Evolutionary conservation across 2,113 vertebrate species (phyloP), one percentile per base, ranked within the genome.

Genomic region (Tyrannus savana): DNA sequence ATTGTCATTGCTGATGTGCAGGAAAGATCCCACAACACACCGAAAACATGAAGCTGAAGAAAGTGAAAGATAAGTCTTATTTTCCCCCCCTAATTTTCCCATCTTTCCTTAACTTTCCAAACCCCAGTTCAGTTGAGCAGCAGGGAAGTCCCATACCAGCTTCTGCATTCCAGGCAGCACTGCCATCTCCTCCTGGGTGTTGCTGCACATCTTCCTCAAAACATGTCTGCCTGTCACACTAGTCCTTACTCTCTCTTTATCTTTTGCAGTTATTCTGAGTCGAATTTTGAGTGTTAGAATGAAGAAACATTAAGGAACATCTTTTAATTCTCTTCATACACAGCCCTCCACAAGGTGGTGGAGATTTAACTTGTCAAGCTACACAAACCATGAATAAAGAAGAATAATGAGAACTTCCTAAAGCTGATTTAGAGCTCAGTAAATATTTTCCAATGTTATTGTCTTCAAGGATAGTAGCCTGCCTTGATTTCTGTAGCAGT

Each of bases 1-100:
- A 31, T 27, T 55, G 62, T 37, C 55, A 24, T 30, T 73, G 27
- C 60, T 12, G 11, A 47, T 0, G 0, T 52, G 24, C 4, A 8
- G 56, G 42, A 52, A 37, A 64, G 3, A 37, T 49, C 17, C 31
- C 68, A 60, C 8, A 24, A 79, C 69, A 33, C 24, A 52, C 7
- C 7, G 9, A 67, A 84, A 58, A 27, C 15, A 78, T 28, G 37
- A 92, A 60, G 23, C 8, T 64, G 47, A 87, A 73, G 31, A 86
- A 55, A 60, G 6, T 0, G 1, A 58, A 30, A 41, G 16, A 11
- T 12, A 77, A 35, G 5, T 62, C 16, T 5, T 39, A 8, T 46
- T 68, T 46, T 67, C 18, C 9, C 11, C 8, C 28, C 22, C 63
- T 46, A 66, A 14, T 31, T 77, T 73, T 62, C 58, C 60, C 31